phyloP scores from a whole-genome alignment of 2,113 vertebrate genomes.

The Vicugna pacos region DNA sequence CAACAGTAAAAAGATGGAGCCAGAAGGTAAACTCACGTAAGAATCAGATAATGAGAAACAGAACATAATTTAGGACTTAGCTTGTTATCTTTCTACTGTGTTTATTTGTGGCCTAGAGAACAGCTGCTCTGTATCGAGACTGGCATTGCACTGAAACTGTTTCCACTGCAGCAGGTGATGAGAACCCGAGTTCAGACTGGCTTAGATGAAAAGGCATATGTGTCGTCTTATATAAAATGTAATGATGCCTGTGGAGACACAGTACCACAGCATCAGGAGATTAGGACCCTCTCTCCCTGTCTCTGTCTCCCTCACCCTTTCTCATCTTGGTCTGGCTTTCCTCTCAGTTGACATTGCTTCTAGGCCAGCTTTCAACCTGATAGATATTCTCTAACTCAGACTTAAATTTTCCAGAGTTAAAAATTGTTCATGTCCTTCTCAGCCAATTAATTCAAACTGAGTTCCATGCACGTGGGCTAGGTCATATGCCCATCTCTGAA shows the following conservation, averaged over 20 bases:
- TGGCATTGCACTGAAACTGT: not conserved
- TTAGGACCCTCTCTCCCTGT: not conserved
- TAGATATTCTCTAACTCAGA: not conserved
- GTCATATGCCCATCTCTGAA: not conserved
- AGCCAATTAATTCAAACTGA: not conserved
- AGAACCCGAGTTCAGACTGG: not conserved
- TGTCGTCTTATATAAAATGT: not conserved
- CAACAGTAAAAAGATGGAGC: not conserved
- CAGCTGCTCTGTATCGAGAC: not conserved
- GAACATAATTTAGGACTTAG: not conserved
- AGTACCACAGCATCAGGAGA: not conserved
- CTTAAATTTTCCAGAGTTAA: not conserved
- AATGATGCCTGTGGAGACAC: not conserved
- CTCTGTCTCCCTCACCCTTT: not conserved
- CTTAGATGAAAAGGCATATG: not conserved
- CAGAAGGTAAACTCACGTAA: not conserved
- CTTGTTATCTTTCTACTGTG: not conserved
- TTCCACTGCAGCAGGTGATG: not conserved
- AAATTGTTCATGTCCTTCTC: not conserved
- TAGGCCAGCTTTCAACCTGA: not conserved
- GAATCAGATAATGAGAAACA: not conserved
- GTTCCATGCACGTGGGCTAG: not conserved
- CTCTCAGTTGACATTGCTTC: not conserved
- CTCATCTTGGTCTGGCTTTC: not conserved
- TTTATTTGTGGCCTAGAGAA: not conserved